Percentiles rank a stretch among this genome's conserved stretches.
phyloP scores from a whole-genome alignment of 2,888 invertebrate species.

The Cotesia congregata region DNA sequence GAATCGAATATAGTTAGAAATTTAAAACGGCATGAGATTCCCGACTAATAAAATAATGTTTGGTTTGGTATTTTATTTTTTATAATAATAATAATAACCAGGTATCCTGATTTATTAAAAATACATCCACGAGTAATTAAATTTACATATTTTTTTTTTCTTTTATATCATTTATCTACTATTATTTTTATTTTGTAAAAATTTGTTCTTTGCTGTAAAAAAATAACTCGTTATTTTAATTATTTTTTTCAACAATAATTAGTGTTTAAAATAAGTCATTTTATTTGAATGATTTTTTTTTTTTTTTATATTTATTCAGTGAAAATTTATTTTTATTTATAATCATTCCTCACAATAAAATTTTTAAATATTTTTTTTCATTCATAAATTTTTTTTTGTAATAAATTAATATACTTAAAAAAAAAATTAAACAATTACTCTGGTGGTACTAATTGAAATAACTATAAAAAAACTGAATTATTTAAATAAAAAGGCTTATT shows the following conservation, averaged over 20 bases:
- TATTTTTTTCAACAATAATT: neutral
- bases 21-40: slow-evolving; percentile 63
- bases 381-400: neutral
- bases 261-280: neutral
- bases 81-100: slow-evolving; percentile 63
- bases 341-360: no score
- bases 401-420: neutral
- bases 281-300: neutral
- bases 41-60: slow-evolving; percentile 68
- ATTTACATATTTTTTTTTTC: neutral
- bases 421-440: neutral
- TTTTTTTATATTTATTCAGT: neutral
- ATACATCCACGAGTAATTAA: slow-evolving; percentile 12
- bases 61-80: slow-evolving; percentile 61
- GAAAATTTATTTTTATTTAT: no score
- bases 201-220: neutral
- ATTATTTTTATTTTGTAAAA: neutral
- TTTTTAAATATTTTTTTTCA: neutral
- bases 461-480: neutral
- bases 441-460: neutral
- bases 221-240: slow-evolving; percentile 4
- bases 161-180: neutral
- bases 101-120: slow-evolving; percentile 32
- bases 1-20: slow-evolving; percentile 30
- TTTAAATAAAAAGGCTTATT: neutral